phyloP scores from a whole-genome alignment of 2,888 invertebrate genomes.

The Thereva nobilitata region DNA sequence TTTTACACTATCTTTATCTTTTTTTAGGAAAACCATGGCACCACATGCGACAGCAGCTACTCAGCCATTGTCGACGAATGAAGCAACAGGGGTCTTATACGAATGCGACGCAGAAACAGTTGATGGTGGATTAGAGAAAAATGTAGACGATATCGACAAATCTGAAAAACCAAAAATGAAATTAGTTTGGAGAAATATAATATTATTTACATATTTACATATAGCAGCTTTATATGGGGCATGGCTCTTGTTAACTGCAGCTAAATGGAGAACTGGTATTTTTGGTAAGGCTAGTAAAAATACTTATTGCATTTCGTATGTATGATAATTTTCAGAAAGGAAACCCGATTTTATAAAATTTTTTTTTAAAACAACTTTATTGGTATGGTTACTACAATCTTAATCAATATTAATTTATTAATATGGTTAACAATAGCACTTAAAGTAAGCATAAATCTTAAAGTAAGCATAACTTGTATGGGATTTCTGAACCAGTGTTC shows the following conservation, averaged over 20 bases:
- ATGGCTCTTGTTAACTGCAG: constrained; percentile 73
- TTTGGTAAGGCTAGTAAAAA: constrained; percentile 65
- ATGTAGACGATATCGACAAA: constrained; percentile 62
- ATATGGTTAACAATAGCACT: no score
- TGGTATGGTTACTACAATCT: no score
- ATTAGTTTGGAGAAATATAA: constrained; percentile 82
- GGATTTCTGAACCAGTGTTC: no score
- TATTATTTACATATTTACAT: constrained; percentile 78
- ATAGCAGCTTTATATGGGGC: constrained; percentile 74
- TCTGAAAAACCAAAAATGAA: constrained; percentile 64
- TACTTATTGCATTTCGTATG: no score
- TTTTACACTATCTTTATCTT: constrained; percentile 26
- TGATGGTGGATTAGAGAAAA: constrained; percentile 64
- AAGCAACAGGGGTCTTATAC: constrained; percentile 65
- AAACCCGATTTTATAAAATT: no score
- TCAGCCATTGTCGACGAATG: constrained; percentile 50
- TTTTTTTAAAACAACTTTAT: no score
- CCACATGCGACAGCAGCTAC: constrained; percentile 61
- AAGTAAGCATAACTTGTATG: no score
- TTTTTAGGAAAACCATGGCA: constrained; percentile 59
- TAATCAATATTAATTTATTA: no score
- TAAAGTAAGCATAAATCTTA: no score
- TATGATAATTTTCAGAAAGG: constrained; percentile 5
- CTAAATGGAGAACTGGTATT: constrained; percentile 71
- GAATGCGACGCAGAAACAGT: constrained; percentile 69